Conservation (phyloP, 2,113 vertebrate species). For the Nannobrachium achirus region DNA sequence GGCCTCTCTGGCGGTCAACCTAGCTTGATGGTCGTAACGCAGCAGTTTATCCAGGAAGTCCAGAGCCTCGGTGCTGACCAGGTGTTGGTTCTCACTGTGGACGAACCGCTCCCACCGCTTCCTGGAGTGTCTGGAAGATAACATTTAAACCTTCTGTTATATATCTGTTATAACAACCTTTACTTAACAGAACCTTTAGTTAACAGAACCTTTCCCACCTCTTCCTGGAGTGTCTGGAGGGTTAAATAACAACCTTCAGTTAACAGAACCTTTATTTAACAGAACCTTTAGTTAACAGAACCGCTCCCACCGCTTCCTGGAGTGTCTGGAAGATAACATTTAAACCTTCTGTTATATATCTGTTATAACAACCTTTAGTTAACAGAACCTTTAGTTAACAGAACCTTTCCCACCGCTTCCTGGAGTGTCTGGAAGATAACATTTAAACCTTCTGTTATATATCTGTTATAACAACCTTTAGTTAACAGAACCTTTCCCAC, state of each 20-base stretch:
- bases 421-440: conserved; percentile 78
- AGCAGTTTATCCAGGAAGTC: conserved; percentile 88
- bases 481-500: conserved; percentile 87
- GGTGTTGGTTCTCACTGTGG: conserved; percentile 88
- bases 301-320: conserved; percentile 85
- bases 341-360: conserved; percentile 48
- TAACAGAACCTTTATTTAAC: neutral
- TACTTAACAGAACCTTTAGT: too few species aligned
- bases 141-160: neutral
- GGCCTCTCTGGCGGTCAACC: conserved; percentile 85
- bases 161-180: too few species aligned
- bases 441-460: too few species aligned
- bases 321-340: neutral
- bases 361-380: too few species aligned
- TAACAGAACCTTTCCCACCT: conserved; percentile 88
- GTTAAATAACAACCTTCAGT: neutral
- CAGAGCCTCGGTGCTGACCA: conserved; percentile 85
- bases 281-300: conserved; percentile 60
- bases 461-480: too few species aligned
- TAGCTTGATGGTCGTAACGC: conserved; percentile 87
- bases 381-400: too few species aligned
- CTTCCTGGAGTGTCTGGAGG: conserved; percentile 83
- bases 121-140: conserved; percentile 80
- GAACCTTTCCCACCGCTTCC: conserved; percentile 88
- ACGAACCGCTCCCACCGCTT: conserved; percentile 89